phyloP scores from a whole-genome alignment of 1,140 invertebrate species.

The Stegodyphus mimosarum region DNA sequence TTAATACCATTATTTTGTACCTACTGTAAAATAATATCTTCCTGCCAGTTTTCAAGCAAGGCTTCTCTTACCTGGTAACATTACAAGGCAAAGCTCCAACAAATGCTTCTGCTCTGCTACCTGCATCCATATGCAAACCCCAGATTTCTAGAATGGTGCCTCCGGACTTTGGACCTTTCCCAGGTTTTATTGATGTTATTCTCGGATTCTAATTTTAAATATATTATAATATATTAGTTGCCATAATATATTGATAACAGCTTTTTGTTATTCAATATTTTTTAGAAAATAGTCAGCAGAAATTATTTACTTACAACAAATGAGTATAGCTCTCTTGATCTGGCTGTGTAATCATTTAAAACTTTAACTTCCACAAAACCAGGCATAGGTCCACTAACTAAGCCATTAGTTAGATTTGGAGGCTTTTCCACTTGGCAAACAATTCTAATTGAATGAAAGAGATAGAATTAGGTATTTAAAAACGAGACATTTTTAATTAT shows the following conservation, averaged over 20 bases:
- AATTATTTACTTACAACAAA: conserved; percentile 62
- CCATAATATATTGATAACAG: no score
- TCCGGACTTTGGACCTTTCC: conserved; percentile 90
- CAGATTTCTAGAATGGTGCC: conserved; percentile 90
- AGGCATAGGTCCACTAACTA: conserved; percentile 29
- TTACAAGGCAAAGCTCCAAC: conserved; percentile 89
- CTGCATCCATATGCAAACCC: conserved; percentile 94
- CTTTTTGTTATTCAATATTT: no score
- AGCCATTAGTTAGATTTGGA: conserved; percentile 57
- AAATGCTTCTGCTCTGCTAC: conserved; percentile 88
- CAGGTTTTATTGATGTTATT: conserved; percentile 85
- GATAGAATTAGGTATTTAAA: no score
- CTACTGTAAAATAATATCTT: no score
- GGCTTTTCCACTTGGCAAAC: conserved; percentile 92
- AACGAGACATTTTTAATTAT: no score
- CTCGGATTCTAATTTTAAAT: conserved; percentile 73
- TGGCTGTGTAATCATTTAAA: conserved; percentile 82
- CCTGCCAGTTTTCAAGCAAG: neutral
- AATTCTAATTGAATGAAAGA: conserved; percentile 69
- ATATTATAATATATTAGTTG: no score
- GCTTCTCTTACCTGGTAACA: conserved; percentile 70
- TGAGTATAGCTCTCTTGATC: conserved; percentile 72
- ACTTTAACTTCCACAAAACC: conserved; percentile 79
- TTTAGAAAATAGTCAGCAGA: neutral
- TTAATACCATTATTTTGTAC: no score